Evolutionary conservation across 1,140 invertebrate species (phyloP).

Genomic region (Zaprionus taronus): DNA sequence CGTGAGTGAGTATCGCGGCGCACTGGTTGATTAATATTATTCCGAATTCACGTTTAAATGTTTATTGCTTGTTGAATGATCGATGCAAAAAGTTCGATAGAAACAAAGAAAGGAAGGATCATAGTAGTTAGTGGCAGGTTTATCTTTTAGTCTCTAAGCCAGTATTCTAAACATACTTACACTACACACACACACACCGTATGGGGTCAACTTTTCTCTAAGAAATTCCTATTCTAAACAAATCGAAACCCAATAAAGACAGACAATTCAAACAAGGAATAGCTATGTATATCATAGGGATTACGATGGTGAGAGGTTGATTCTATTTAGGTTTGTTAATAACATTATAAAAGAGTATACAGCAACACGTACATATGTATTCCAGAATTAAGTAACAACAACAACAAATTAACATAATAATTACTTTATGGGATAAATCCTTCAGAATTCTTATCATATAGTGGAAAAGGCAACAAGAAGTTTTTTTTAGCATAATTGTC

Average conservation of each 20-base stretch:
- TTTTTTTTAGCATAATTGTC: slow-evolving; percentile 39
- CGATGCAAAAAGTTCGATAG: neutral
- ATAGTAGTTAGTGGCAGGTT: slow-evolving; percentile 31
- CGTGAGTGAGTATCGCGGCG: slow-evolving; percentile 5
- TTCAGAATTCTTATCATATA: slow-evolving; percentile 28
- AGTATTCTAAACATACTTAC: slow-evolving; percentile 28
- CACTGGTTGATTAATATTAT: slow-evolving; percentile 18
- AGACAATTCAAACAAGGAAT: slow-evolving; percentile 2
- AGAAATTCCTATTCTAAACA: slow-evolving; percentile 4
- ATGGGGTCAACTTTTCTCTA: neutral
- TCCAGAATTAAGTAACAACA: slow-evolving; percentile 8
- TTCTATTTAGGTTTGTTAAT: neutral
- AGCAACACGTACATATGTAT: slow-evolving; percentile 20
- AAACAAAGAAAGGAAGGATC: slow-evolving; percentile 5
- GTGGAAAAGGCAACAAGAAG: slow-evolving; percentile 10
- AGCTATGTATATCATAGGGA: neutral
- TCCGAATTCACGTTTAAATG: slow-evolving; percentile 63
- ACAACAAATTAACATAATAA: slow-evolving; percentile 3
- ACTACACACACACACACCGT: neutral
- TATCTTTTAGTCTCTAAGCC: slow-evolving; percentile 31
- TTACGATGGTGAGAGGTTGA: neutral
- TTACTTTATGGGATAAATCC: slow-evolving; percentile 21
- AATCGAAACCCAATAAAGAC: neutral
- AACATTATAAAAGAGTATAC: neutral
- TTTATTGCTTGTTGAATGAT: slow-evolving; percentile 64